Evolutionary conservation across 2,113 vertebrate genomes (phyloP).

Genomic region (Oreochromis aureus): DNA sequence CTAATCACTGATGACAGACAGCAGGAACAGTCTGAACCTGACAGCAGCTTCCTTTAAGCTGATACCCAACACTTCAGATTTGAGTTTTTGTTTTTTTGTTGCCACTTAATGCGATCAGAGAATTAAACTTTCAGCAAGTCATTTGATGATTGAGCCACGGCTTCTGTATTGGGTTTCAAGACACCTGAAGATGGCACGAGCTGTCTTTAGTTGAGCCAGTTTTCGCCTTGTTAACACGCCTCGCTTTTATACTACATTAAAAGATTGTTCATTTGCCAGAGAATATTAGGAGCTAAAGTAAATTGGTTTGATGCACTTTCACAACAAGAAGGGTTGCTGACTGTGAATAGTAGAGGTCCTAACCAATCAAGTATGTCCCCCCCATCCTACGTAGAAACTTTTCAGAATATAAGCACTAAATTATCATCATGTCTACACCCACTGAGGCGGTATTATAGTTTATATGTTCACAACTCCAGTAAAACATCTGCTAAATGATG

Average conservation of each 20-base stretch:
- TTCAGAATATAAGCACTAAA: background rate
- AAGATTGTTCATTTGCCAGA: background rate
- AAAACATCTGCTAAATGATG: background rate
- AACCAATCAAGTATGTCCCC: background rate
- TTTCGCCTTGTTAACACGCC: background rate
- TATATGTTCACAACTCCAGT: background rate
- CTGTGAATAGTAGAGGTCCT: background rate
- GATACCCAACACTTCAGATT: constrained; percentile 61
- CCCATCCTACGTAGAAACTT: background rate
- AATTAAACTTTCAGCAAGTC: constrained; percentile 74
- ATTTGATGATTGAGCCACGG: constrained; percentile 31
- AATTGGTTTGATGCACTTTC: background rate
- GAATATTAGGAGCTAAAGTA: background rate
- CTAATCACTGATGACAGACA: constrained; percentile 24
- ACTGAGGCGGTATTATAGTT: background rate
- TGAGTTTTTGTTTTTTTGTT: constrained; percentile 19
- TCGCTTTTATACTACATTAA: background rate
- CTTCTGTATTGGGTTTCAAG: constrained; percentile 55
- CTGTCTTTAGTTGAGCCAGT: background rate
- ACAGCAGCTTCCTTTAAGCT: constrained; percentile 43
- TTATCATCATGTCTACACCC: background rate
- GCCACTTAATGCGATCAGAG: constrained; percentile 74
- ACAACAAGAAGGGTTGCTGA: background rate
- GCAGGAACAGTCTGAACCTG: background rate
- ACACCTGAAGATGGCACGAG: fast-evolving